These are phyloP conservation scores for Griposia aprilina DNA, from an alignment of 2,888 invertebrate species.

Conservation along the genomic window DNA sequence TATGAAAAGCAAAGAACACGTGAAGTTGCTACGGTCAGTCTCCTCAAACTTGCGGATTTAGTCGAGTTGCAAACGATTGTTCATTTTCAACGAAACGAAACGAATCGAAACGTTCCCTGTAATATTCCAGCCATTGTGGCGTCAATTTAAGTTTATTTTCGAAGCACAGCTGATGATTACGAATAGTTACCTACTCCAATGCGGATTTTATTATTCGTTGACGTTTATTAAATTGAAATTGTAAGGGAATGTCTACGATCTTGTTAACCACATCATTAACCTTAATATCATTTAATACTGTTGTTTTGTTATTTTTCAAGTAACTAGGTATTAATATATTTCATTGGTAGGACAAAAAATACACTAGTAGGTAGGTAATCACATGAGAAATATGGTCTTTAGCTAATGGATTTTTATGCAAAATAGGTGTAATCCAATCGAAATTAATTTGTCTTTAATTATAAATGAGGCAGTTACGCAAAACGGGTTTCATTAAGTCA, in stretches of 20 bases:
- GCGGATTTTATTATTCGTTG: constrained; percentile 35
- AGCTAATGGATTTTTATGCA: constrained; percentile 16
- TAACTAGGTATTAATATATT: constrained; percentile 27
- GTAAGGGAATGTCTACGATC: constrained; percentile 30
- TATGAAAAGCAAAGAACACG: constrained; percentile 19
- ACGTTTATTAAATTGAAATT: constrained; percentile 48
- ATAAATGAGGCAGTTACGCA: constrained; percentile 16
- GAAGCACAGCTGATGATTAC: constrained; percentile 27
- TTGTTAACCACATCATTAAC: constrained; percentile 30
- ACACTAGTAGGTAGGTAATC: not conserved
- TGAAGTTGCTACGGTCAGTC: constrained; percentile 10
- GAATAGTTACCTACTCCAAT: constrained; percentile 5
- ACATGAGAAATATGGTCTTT: not conserved
- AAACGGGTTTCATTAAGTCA: constrained; percentile 41
- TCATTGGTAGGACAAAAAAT: not conserved
- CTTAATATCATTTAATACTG: not conserved
- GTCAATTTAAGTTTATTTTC: constrained; percentile 39
- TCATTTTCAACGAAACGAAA: not conserved
- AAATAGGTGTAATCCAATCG: constrained; percentile 22
- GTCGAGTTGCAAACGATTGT: constrained; percentile 9
- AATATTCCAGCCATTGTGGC: constrained; percentile 40
- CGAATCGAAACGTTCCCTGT: constrained; percentile 16
- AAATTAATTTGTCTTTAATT: constrained; percentile 21
- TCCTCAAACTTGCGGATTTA: constrained; percentile 1
- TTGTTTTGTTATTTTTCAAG: constrained; percentile 7